Evolutionary conservation across 1,140 invertebrate genomes (phyloP).

Genomic region (Sarcophaga peregrina): DNA sequence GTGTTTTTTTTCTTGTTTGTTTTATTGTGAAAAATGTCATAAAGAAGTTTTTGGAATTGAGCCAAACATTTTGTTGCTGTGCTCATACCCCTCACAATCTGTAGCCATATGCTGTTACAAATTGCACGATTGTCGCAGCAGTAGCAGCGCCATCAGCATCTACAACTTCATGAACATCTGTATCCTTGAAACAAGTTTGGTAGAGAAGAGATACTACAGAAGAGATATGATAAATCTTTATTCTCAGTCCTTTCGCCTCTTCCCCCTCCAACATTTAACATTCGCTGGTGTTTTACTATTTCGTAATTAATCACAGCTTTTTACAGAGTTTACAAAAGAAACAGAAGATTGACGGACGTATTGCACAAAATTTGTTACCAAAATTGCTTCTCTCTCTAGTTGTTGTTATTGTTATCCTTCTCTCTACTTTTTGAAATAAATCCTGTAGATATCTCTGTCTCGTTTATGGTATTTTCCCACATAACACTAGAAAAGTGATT

Average conservation of each 20-base stretch:
- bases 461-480: not conserved
- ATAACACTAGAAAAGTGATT: not conserved
- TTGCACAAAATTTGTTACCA: not conserved
- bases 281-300: not conserved
- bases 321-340: too few species aligned
- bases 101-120: not conserved
- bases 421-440: not conserved
- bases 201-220: too few species aligned
- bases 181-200: too few species aligned
- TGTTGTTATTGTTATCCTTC: not conserved
- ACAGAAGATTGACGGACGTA: not conserved
- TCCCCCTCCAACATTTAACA: not conserved
- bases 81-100: not conserved
- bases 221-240: too few species aligned
- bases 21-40: not conserved
- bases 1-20: too few species aligned
- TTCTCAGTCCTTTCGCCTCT: not conserved
- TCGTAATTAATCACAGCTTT: conserved; percentile 7
- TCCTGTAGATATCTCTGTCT: not conserved
- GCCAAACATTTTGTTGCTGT: not conserved
- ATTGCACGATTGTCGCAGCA: not conserved
- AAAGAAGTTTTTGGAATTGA: not conserved
- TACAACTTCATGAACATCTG: not conserved
- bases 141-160: not conserved
- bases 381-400: not conserved